These are phyloP conservation scores for Decapterus maruadsi DNA, from an alignment of 2,797 vertebrate genomes.

Conservation along the genomic window DNA sequence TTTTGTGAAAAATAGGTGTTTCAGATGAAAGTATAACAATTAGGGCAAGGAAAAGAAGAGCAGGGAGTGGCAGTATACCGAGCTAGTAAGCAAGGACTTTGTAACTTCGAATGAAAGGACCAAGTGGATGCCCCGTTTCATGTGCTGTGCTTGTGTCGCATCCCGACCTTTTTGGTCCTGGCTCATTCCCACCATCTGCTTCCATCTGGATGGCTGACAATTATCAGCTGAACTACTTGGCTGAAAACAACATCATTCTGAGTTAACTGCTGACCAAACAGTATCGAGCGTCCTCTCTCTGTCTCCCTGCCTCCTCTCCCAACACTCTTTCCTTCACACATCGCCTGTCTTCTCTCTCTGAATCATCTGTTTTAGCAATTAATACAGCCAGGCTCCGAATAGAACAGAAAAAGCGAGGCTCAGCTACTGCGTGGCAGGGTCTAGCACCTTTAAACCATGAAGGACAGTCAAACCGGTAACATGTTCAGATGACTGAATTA, in stretches of 20 bases:
- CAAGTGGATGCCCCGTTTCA: background rate
- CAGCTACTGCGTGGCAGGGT: background rate
- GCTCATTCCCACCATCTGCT: conserved; percentile 42
- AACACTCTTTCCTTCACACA: conserved; percentile 45
- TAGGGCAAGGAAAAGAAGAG: background rate
- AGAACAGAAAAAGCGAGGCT: conserved; percentile 9
- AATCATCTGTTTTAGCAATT: conserved; percentile 42
- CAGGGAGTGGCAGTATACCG: no score
- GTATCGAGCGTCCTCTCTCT: conserved; percentile 25
- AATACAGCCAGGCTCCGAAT: conserved; percentile 3
- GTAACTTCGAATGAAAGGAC: background rate
- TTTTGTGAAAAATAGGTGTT: background rate
- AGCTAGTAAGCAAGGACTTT: conserved; percentile 1
- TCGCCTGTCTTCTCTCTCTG: conserved; percentile 12
- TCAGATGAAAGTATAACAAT: background rate
- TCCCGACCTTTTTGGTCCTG: conserved; percentile 22
- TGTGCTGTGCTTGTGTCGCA: conserved; percentile 15
- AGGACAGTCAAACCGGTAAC: background rate
- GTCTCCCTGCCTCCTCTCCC: conserved; percentile 5
- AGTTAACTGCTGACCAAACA: conserved; percentile 51
- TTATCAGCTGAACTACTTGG: conserved; percentile 48
- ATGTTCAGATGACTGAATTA: conserved; percentile 25
- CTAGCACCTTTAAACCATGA: background rate
- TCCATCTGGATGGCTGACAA: conserved; percentile 46
- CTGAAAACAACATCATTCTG: conserved; percentile 33